A percentile compares a stretch with the other conserved stretches of the same genome.
Conservation (phyloP, 2,113 vertebrate species). For the Chaenogobius annularis region DNA sequence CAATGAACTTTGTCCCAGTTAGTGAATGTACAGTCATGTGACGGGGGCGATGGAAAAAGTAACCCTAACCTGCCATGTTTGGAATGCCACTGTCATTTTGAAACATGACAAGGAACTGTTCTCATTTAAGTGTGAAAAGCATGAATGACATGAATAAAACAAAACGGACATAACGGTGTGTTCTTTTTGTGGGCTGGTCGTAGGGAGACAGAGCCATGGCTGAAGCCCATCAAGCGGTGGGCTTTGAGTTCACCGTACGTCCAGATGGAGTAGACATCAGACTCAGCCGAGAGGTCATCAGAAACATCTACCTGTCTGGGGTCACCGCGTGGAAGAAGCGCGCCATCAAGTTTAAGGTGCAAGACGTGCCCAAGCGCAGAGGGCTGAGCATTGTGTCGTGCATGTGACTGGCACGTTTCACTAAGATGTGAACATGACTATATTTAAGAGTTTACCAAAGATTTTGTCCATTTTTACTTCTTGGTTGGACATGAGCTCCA, state of each 20-base stretch:
- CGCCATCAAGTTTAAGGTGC: conserved; percentile 86
- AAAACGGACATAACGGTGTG: not conserved
- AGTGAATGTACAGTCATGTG: conserved; percentile 68
- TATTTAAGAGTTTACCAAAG: no score
- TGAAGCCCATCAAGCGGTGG: conserved; percentile 96
- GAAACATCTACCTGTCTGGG: conserved; percentile 85
- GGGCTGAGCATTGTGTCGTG: no score
- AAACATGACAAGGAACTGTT: not conserved
- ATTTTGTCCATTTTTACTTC: no score
- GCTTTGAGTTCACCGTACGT: conserved; percentile 95
- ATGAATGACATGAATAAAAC: not conserved
- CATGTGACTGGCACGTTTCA: no score
- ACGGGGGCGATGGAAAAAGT: conserved; percentile 79
- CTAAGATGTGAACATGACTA: no score
- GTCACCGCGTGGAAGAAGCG: conserved; percentile 91
- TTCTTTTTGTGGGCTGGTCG: not conserved
- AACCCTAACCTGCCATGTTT: conserved; percentile 52
- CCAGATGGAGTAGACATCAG: conserved; percentile 89
- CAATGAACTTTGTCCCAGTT: conserved; percentile 81
- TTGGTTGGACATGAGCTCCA: no score
- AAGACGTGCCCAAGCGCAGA: no score
- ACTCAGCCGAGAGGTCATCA: conserved; percentile 87
- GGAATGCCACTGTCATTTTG: not conserved
- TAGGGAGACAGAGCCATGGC: conserved; percentile 78
- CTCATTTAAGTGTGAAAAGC: not conserved